Percentiles rank a stretch among this genome's conserved stretches.
phyloP scores from a whole-genome alignment of 2,113 vertebrate species.

The Colossoma macropomum region DNA sequence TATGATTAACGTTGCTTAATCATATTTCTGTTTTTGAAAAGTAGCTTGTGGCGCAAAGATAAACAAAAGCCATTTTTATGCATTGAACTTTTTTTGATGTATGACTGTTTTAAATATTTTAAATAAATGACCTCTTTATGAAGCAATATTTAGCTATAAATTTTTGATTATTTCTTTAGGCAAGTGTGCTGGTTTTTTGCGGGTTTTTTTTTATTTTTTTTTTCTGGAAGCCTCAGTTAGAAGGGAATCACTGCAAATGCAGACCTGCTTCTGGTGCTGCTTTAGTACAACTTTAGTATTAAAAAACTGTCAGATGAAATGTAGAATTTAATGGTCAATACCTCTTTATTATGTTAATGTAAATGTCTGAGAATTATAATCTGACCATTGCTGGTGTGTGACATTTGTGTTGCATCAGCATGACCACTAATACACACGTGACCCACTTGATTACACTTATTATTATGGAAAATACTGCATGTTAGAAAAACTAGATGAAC shows the following conservation, averaged over 20 bases:
- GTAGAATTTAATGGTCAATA: too few species aligned
- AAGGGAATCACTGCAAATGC: not conserved
- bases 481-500: too few species aligned
- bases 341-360: too few species aligned
- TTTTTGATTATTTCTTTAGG: constrained; percentile 29
- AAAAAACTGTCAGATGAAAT: too few species aligned
- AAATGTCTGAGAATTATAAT: too few species aligned
- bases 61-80: not conserved
- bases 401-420: too few species aligned
- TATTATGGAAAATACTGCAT: too few species aligned
- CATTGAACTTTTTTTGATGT: too few species aligned
- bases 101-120: not conserved
- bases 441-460: too few species aligned
- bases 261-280: not conserved
- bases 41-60: not conserved
- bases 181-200: not conserved
- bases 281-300: not conserved
- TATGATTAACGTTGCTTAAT: not conserved
- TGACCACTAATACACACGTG: too few species aligned
- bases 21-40: not conserved
- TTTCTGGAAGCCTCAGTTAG: not conserved
- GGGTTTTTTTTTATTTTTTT: not conserved
- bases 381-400: too few species aligned
- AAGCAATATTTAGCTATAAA: constrained; percentile 42
- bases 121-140: constrained; percentile 10